phyloP scores from a whole-genome alignment of 1,140 invertebrate genomes.

The Manduca sexta region DNA sequence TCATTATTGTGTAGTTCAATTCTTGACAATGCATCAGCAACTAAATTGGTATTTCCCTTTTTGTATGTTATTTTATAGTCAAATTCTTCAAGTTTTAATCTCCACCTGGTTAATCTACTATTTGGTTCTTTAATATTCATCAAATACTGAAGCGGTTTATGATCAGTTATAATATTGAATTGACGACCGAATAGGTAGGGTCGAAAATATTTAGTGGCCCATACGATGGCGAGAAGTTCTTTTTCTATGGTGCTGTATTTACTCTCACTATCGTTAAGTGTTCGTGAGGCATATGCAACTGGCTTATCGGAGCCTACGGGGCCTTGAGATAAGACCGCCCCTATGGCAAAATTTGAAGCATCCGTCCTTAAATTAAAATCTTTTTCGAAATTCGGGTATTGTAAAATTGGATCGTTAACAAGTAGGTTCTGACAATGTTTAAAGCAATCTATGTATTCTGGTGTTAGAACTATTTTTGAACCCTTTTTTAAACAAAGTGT shows the following conservation, averaged over 20 bases:
- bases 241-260: constrained; percentile 6
- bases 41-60: constrained; percentile 7
- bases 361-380: constrained; percentile 12
- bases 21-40: constrained; percentile 9
- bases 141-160: constrained; percentile 4
- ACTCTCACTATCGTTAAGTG: constrained; percentile 9
- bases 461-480: background rate
- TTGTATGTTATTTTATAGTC: constrained; percentile 9
- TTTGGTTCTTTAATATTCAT: constrained; percentile 9
- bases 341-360: constrained; percentile 11
- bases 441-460: constrained; percentile 7
- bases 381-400: constrained; percentile 11
- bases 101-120: constrained; percentile 8
- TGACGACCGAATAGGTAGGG: constrained; percentile 6
- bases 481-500: constrained; percentile 14
- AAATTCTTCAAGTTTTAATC: constrained; percentile 11
- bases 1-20: constrained; percentile 11
- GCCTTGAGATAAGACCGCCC: constrained; percentile 11
- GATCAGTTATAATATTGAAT: constrained; percentile 4
- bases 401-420: constrained; percentile 10
- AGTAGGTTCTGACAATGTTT: constrained; percentile 12
- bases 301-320: constrained; percentile 10
- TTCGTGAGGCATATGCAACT: constrained; percentile 10
- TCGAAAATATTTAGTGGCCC: constrained; percentile 6
- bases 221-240: constrained; percentile 3